phyloP scores from a whole-genome alignment of 92 coral and sea anemone genomes.

The Porites cylindrica region DNA sequence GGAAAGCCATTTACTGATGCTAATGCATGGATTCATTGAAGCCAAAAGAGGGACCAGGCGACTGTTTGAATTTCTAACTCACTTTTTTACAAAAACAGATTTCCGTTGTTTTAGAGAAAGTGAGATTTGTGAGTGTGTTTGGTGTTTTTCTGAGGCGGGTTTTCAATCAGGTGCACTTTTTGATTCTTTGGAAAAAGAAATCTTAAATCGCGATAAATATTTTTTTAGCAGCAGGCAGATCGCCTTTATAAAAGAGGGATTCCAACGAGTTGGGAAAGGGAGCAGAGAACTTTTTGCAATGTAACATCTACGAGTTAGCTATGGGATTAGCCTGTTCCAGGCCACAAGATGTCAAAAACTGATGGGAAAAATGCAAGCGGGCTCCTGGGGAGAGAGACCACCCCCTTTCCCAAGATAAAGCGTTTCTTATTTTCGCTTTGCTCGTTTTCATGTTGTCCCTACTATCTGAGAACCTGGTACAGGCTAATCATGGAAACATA shows the following conservation, averaged over 20 bases:
- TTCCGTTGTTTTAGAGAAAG: background rate
- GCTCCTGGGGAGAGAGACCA: no score
- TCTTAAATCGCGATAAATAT: background rate
- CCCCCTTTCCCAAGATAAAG: no score
- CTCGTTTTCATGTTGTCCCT: no score
- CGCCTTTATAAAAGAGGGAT: background rate
- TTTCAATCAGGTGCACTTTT: background rate
- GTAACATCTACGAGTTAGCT: no score
- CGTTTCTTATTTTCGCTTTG: no score
- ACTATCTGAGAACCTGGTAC: no score
- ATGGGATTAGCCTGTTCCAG: no score
- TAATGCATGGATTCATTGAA: conserved; percentile 11
- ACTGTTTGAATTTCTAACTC: background rate
- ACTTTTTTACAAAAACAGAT: background rate
- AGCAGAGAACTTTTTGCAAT: background rate
- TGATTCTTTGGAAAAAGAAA: conserved; percentile 23
- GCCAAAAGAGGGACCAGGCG: conserved; percentile 6
- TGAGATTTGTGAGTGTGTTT: conserved; percentile 4
- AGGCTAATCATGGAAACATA: no score
- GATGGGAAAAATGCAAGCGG: no score
- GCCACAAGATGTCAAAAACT: no score
- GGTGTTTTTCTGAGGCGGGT: conserved; percentile 4
- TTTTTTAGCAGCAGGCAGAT: background rate
- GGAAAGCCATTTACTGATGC: background rate
- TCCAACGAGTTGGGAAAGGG: conserved; percentile 2